These are phyloP conservation scores for Caenorhabditis remanei DNA, from an alignment of 1,140 invertebrate species.

Conservation along the genomic window DNA sequence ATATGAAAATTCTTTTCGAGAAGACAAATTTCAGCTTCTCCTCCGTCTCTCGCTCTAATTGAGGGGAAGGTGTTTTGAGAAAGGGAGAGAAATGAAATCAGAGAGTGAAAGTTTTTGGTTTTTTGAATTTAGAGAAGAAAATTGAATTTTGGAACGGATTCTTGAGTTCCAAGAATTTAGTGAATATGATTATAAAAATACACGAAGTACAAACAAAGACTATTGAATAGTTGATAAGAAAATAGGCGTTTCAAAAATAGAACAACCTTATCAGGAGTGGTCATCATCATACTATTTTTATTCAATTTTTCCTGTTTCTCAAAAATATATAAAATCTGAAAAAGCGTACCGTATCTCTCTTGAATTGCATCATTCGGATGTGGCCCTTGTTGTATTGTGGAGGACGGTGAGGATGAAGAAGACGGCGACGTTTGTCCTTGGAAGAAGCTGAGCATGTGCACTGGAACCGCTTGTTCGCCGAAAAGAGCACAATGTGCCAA, in stretches of 20 bases:
- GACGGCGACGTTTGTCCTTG: constrained; percentile 17
- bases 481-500: constrained; percentile 21
- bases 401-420: neutral
- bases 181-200: no score
- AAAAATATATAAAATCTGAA: neutral
- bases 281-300: neutral
- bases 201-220: no score
- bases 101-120: neutral
- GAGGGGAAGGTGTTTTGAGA: neutral
- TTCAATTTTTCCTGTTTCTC: no score
- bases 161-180: no score
- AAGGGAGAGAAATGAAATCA: no score
- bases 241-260: no score
- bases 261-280: neutral
- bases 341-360: constrained; percentile 42
- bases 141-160: no score
- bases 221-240: no score
- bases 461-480: constrained; percentile 18
- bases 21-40: constrained; percentile 14
- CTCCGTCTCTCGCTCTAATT: neutral
- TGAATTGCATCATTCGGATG: constrained; percentile 44
- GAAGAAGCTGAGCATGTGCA: constrained; percentile 45
- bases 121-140: neutral
- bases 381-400: neutral
- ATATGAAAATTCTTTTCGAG: neutral